Conservation (phyloP, 2,797 vertebrate genomes). For the Molossus molossus region DNA sequence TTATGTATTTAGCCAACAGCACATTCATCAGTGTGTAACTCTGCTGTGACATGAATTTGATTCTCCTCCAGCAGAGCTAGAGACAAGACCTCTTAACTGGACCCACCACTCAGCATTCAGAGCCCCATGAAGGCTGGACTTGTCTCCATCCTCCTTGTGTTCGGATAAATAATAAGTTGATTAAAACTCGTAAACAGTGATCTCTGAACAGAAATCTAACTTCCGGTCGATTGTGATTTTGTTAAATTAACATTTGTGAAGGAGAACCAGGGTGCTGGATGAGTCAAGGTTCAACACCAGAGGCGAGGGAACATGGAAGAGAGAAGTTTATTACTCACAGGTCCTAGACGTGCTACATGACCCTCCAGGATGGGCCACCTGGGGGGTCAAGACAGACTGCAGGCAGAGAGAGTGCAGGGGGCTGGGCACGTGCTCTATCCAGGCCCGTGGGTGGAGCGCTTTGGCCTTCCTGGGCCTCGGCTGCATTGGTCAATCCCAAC, state of each 20-base stretch:
- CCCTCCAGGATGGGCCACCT: not conserved
- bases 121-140: not conserved
- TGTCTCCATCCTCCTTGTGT: not conserved
- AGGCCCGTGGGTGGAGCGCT: fast-evolving
- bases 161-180: not conserved
- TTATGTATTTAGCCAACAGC: not conserved
- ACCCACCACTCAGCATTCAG: not conserved
- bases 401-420: not conserved
- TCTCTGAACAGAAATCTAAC: constrained; percentile 17
- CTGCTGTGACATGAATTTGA: not conserved
- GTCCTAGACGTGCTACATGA: not conserved
- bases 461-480: not conserved
- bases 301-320: not conserved
- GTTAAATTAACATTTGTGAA: not conserved
- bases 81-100: not conserved
- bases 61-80: not conserved
- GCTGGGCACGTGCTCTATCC: not conserved
- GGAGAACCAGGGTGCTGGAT: not conserved
- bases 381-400: not conserved
- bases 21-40: fast-evolving
- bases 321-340: not conserved
- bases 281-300: not conserved
- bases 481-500: not conserved
- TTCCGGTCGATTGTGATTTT: not conserved
- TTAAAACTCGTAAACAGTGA: not conserved